Conservation (phyloP, 2,888 invertebrate species). For the Parthenolecanium corni region DNA sequence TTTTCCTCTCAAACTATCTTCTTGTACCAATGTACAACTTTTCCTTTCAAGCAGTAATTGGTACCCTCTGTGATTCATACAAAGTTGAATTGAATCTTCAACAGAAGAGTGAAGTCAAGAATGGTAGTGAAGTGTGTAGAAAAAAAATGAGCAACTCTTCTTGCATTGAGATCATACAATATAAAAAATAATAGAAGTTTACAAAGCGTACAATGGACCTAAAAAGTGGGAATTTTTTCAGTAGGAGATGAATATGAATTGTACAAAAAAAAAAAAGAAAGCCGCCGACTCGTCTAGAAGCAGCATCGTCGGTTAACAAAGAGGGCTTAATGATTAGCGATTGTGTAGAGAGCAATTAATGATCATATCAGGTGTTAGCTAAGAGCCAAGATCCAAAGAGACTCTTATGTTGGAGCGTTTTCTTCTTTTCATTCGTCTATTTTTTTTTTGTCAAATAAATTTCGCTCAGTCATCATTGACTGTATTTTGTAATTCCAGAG, state of each 20-base stretch:
- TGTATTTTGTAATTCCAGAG: constrained; percentile 26
- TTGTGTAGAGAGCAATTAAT: constrained; percentile 26
- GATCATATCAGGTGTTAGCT: constrained; percentile 22
- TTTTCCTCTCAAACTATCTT: constrained; percentile 1
- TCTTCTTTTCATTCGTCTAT: not conserved
- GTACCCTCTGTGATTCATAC: constrained; percentile 12
- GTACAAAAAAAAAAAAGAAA: constrained; percentile 6
- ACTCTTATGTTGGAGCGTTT: not conserved
- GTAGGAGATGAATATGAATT: constrained; percentile 26
- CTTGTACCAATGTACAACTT: constrained; percentile 6
- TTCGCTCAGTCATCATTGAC: constrained; percentile 25
- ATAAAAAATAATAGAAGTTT: constrained; percentile 24
- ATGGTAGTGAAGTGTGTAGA: not conserved
- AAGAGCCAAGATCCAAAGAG: constrained; percentile 2
- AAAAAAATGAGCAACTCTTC: constrained; percentile 21
- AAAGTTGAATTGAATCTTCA: constrained; percentile 16
- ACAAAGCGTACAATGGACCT: constrained; percentile 23
- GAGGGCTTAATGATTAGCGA: constrained; percentile 27
- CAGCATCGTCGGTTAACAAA: constrained; percentile 17
- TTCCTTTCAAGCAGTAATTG: constrained; percentile 20
- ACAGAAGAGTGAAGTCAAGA: not conserved
- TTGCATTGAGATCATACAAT: constrained; percentile 25
- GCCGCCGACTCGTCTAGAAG: constrained; percentile 24
- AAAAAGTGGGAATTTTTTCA: constrained; percentile 21
- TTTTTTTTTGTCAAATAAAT: not conserved